A percentile compares a stretch with the other conserved stretches of the same genome.
These are phyloP conservation scores for Cherax quadricarinatus DNA, from an alignment of 1,140 invertebrate genomes.

Conservation along the genomic window DNA sequence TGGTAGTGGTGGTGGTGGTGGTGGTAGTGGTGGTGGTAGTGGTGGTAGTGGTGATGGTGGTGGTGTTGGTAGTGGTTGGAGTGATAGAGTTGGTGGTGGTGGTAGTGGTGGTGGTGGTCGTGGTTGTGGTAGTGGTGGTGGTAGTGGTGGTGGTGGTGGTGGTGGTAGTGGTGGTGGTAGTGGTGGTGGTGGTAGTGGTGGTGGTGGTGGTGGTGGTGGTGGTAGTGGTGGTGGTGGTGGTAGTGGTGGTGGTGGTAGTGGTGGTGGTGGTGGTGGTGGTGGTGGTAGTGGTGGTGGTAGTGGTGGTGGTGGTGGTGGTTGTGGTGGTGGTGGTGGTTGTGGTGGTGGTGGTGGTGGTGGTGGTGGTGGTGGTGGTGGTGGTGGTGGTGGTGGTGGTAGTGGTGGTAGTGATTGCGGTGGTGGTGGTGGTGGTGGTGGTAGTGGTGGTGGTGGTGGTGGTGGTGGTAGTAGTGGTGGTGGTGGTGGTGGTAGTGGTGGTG, in stretches of 20 bases:
- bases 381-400: not conserved
- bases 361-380: not conserved
- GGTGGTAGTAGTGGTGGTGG: too few species aligned
- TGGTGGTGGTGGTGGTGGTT: not conserved
- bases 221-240: too few species aligned
- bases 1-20: not conserved
- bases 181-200: constrained; percentile 15
- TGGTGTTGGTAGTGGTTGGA: too few species aligned
- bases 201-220: too few species aligned
- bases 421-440: too few species aligned
- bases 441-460: too few species aligned
- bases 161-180: not conserved
- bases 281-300: too few species aligned
- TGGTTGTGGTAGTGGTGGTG: too few species aligned
- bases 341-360: not conserved
- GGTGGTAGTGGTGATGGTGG: not conserved
- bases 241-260: constrained; percentile 3
- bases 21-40: not conserved
- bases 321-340: not conserved
- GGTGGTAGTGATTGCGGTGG: not conserved
- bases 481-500: too few species aligned
- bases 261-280: not conserved
- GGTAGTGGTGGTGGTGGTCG: too few species aligned
- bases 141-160: too few species aligned
- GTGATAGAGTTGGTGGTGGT: too few species aligned